Conservation (phyloP, 2,797 vertebrate genomes). For the Apogon hyalosoma region DNA sequence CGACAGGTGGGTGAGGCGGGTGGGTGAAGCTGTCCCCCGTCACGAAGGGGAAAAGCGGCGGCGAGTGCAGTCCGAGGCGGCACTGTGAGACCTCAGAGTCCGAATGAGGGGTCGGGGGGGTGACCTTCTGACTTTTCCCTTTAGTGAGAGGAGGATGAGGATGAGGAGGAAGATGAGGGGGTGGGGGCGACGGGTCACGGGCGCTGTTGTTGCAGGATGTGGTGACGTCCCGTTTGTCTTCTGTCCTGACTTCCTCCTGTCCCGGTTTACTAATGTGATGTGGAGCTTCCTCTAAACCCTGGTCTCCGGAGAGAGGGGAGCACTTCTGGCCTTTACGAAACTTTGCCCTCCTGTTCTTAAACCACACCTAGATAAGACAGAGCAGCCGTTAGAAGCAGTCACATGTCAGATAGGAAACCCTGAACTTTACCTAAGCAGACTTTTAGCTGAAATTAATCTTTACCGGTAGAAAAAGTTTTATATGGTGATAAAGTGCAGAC, state of each 20-base stretch:
- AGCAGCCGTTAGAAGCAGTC: background rate
- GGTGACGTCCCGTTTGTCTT: conserved; percentile 55
- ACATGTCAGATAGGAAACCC: background rate
- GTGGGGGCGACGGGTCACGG: conserved; percentile 11
- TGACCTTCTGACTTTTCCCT: conserved; percentile 48
- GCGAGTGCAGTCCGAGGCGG: conserved; percentile 58
- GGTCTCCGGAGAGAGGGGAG: conserved; percentile 63
- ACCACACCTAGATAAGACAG: conserved; percentile 84
- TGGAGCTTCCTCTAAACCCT: conserved; percentile 48
- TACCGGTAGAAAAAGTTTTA: too few relatives aligned
- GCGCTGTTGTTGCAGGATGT: conserved; percentile 32
- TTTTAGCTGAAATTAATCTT: too few relatives aligned
- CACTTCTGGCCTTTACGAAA: conserved; percentile 86
- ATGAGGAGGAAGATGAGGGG: conserved; percentile 13
- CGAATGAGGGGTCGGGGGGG: conserved; percentile 18
- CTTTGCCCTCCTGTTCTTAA: conserved; percentile 90
- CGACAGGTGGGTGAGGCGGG: conserved; percentile 55
- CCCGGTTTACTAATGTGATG: conserved; percentile 32
- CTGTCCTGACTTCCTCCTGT: conserved; percentile 47
- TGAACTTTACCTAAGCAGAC: too few relatives aligned
- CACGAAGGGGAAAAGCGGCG: conserved; percentile 69
- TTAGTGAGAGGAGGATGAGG: conserved; percentile 11
- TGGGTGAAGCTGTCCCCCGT: conserved; percentile 61
- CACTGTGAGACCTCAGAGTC: conserved; percentile 55
- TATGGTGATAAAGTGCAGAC: too few relatives aligned